Evolutionary conservation across 2,888 invertebrate genomes (phyloP).

Genomic region (Protula sp.): DNA sequence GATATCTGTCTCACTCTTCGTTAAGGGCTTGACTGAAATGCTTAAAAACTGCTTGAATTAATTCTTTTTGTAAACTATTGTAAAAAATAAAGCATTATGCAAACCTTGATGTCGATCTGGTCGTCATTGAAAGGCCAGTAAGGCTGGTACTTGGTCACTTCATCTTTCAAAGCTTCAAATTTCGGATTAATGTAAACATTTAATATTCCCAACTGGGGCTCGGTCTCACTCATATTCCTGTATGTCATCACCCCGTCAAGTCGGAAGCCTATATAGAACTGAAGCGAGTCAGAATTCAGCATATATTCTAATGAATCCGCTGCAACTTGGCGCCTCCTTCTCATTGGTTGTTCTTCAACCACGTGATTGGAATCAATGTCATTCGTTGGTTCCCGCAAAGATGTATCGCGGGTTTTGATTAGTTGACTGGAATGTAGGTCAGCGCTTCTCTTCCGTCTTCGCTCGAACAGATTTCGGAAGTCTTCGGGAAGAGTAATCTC

Average conservation of each 20-base stretch:
- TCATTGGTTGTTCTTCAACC: not conserved
- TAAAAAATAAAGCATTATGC: too few relatives aligned
- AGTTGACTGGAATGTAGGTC: too few relatives aligned
- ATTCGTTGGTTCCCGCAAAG: too few relatives aligned
- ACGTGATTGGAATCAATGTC: too few relatives aligned
- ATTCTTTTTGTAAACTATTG: too few relatives aligned
- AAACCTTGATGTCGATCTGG: not conserved
- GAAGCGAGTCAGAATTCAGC: conserved; percentile 6
- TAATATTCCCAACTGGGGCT: conserved; percentile 12
- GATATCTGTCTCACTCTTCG: too few relatives aligned
- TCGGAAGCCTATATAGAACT: conserved; percentile 20
- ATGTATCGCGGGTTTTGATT: too few relatives aligned
- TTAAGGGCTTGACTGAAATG: too few relatives aligned
- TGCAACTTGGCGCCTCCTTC: not conserved
- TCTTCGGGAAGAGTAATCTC: conserved; percentile 4
- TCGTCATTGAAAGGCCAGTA: conserved; percentile 12
- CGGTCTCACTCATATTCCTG: conserved; percentile 10
- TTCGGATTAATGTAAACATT: conserved; percentile 14
- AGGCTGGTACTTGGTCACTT: conserved; percentile 7
- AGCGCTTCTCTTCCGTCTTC: too few relatives aligned
- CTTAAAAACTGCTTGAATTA: too few relatives aligned
- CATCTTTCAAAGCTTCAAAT: conserved; percentile 6
- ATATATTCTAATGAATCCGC: not conserved
- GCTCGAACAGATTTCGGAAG: too few relatives aligned
- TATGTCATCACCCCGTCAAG: conserved; percentile 16